phyloP scores from a whole-genome alignment of 2,113 vertebrate genomes.

The Tragelaphus imberbis region DNA sequence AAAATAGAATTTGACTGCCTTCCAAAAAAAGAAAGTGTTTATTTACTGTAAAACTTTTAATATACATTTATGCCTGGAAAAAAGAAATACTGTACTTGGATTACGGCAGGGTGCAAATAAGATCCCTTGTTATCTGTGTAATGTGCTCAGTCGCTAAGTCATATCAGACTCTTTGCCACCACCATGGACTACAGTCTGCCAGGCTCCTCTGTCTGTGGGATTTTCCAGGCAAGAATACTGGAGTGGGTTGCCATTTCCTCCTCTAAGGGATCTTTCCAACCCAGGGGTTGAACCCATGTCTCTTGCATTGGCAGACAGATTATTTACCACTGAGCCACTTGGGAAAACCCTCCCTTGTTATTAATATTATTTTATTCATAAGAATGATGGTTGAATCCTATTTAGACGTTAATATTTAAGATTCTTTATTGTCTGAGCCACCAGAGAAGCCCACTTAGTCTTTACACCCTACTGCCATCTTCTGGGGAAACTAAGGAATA shows the following conservation, averaged over 20 bases:
- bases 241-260: background rate
- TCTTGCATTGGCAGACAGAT: background rate
- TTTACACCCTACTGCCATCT: background rate
- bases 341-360: background rate
- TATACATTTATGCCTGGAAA: background rate
- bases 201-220: background rate
- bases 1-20: background rate
- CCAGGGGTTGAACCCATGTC: background rate
- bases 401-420: background rate
- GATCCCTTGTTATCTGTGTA: background rate
- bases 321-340: background rate
- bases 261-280: background rate
- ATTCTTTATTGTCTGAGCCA: background rate
- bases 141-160: background rate
- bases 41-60: slow-evolving; percentile 31
- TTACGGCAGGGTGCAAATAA: background rate
- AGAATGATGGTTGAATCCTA: background rate
- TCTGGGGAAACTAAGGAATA: background rate
- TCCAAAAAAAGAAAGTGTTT: background rate
- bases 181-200: background rate
- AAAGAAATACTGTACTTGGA: background rate
- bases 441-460: background rate
- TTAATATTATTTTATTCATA: background rate
- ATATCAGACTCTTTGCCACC: background rate
- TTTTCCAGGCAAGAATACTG: background rate